Conservation (phyloP, 2,113 vertebrate genomes). For the Bombycilla garrulus region DNA sequence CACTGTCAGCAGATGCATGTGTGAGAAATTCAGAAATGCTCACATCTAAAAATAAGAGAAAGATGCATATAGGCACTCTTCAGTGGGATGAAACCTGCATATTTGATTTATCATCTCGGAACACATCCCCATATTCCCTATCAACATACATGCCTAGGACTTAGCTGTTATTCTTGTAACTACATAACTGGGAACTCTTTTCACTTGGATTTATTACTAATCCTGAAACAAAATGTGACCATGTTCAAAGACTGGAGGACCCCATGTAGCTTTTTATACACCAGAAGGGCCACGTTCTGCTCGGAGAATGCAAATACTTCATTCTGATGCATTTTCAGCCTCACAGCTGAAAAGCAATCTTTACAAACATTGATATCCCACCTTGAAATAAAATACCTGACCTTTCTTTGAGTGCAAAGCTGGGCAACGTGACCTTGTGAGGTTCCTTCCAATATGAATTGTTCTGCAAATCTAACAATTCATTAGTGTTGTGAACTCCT, state of each 20-base stretch:
- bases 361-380: not conserved
- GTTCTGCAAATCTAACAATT: not conserved
- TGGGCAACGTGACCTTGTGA: not conserved
- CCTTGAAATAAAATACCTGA: not conserved
- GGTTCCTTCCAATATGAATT: not conserved
- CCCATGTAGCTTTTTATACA: not conserved
- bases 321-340: not conserved
- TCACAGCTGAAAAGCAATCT: not conserved
- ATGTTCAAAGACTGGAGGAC: not conserved
- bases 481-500: not conserved
- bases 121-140: not conserved
- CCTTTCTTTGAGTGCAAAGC: not conserved
- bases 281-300: not conserved
- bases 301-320: not conserved
- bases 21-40: constrained; percentile 6
- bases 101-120: not conserved
- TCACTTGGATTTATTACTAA: not conserved
- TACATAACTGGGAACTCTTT: not conserved
- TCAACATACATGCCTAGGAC: not conserved
- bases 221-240: not conserved
- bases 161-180: not conserved
- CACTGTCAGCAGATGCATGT: not conserved
- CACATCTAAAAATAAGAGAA: not conserved
- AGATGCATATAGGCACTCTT: not conserved
- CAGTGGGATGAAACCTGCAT: not conserved